phyloP scores from a whole-genome alignment of 2,797 vertebrate genomes.

The Adrianichthys oophorus region DNA sequence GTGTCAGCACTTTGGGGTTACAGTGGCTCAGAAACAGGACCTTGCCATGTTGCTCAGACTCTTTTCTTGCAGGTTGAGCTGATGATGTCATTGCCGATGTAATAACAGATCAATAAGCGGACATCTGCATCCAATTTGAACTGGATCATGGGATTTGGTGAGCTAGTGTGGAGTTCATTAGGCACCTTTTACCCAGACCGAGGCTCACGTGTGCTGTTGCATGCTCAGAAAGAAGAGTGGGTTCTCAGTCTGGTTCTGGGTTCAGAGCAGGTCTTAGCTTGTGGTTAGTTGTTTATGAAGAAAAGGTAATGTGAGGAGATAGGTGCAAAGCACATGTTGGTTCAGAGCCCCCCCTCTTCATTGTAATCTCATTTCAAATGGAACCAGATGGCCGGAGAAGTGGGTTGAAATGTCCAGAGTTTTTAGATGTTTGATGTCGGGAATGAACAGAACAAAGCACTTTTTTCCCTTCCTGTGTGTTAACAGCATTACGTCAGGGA shows the following conservation, averaged over 20 bases:
- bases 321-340: conserved; percentile 61
- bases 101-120: conserved; percentile 43
- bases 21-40: conserved; percentile 36
- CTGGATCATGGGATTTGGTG: conserved; percentile 26
- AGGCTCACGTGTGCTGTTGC: conserved; percentile 27
- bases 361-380: conserved; percentile 32
- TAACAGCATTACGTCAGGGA: conserved; percentile 28
- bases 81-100: conserved; percentile 59
- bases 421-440: conserved; percentile 47
- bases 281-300: conserved; percentile 41
- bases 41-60: conserved; percentile 1
- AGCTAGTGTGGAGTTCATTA: conserved; percentile 62
- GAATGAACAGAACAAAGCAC: conserved; percentile 20
- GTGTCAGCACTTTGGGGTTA: conserved; percentile 6
- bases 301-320: conserved; percentile 22
- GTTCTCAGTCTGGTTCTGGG: conserved; percentile 24
- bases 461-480: conserved; percentile 11
- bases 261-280: conserved; percentile 37
- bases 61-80: conserved; percentile 30
- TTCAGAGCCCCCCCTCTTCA: conserved; percentile 29
- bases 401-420: conserved; percentile 27
- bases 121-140: conserved; percentile 62
- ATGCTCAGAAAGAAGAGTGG: conserved; percentile 17
- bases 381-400: conserved; percentile 52
- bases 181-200: conserved; percentile 34